Evolutionary conservation across 2,888 invertebrate genomes (phyloP).

Genomic region (Apodemia duryi): DNA sequence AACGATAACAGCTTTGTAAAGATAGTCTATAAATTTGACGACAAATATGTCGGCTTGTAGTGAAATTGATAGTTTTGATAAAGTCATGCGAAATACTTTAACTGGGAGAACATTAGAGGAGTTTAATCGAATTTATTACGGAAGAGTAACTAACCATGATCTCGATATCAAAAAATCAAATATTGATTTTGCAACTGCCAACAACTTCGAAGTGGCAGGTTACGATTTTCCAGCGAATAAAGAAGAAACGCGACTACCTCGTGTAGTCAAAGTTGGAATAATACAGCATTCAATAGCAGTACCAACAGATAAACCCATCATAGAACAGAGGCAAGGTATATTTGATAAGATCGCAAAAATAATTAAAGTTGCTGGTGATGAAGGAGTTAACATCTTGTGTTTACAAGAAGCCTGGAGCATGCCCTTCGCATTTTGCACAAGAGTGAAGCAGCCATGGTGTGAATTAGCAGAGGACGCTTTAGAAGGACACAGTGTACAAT

Average conservation of each 20-base stretch:
- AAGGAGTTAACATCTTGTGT: constrained; percentile 93
- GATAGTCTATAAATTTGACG: too few species aligned
- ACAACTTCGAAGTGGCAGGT: constrained; percentile 87
- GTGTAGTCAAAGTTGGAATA: constrained; percentile 88
- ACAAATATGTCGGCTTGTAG: constrained; percentile 39
- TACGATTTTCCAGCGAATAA: constrained; percentile 83
- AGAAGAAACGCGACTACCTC: constrained; percentile 85
- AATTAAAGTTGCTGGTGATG: constrained; percentile 86
- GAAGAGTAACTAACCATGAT: constrained; percentile 79
- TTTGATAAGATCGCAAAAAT: constrained; percentile 86
- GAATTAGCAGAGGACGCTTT: constrained; percentile 96
- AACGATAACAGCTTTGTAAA: too few species aligned
- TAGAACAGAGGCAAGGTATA: constrained; percentile 88
- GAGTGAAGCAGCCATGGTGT: constrained; percentile 97
- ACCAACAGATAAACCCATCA: constrained; percentile 86
- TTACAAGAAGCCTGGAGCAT: constrained; percentile 99
- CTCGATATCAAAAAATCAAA: constrained; percentile 75
- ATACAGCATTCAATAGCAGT: constrained; percentile 92
- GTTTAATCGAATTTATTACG: constrained; percentile 88
- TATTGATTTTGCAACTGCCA: constrained; percentile 60
- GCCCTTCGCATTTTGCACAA: constrained; percentile 99
- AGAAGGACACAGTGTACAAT: constrained; percentile 90
- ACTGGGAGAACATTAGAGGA: constrained; percentile 77
- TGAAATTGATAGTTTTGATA: constrained; percentile 56
- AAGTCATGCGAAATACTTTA: constrained; percentile 45